Evolutionary conservation across 2,888 invertebrate genomes (phyloP).

Genomic region (Cyaniris semiargus): DNA sequence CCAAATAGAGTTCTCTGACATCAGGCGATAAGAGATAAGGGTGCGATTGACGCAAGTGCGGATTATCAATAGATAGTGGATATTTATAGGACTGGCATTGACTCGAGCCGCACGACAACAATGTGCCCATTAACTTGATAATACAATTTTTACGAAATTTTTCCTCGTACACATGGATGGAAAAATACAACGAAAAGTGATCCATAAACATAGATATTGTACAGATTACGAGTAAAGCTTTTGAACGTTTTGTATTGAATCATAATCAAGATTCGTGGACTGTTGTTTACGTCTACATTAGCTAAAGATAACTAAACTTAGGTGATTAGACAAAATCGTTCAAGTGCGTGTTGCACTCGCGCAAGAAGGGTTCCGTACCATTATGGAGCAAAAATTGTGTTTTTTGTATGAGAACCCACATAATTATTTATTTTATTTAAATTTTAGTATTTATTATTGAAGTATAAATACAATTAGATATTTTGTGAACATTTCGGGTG

Average conservation of each 20-base stretch:
- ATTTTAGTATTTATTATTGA: no score
- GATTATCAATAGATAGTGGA: slow-evolving; percentile 46
- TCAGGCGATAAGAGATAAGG: slow-evolving; percentile 45
- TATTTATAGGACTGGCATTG: slow-evolving; percentile 42
- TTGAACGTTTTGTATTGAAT: background rate
- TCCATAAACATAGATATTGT: background rate
- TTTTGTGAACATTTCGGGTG: no score
- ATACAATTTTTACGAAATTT: background rate
- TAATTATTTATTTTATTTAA: no score
- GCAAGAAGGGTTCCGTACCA: no score
- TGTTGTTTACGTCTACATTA: background rate
- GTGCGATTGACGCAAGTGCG: slow-evolving; percentile 49
- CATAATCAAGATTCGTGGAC: background rate
- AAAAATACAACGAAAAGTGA: background rate
- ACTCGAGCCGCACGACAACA: slow-evolving; percentile 40
- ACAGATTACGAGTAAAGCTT: background rate
- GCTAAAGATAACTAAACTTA: background rate
- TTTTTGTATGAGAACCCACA: no score
- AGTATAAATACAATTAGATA: no score
- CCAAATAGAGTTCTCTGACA: slow-evolving; percentile 48
- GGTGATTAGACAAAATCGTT: background rate
- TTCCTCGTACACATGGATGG: slow-evolving; percentile 2
- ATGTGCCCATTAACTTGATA: slow-evolving; percentile 22
- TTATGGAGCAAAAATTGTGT: no score
- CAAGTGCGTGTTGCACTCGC: no score